Conservation (phyloP, 1,140 invertebrate genomes). For the Littorina saxatilis region DNA sequence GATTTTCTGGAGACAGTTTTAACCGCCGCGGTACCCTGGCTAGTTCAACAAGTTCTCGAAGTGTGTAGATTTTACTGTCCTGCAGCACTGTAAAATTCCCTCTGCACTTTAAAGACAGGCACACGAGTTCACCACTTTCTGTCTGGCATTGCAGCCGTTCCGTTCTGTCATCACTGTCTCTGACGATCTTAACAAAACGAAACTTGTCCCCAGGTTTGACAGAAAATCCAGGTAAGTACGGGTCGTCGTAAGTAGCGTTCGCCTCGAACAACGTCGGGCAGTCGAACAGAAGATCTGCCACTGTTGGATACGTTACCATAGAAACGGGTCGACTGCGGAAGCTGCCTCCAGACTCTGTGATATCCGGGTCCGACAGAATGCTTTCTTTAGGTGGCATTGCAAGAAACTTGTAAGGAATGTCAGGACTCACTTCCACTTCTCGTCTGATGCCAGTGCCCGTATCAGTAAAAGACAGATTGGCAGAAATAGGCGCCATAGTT, state of each 20-base stretch:
- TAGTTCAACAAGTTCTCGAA: slow-evolving; percentile 44
- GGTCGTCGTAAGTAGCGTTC: slow-evolving; percentile 47
- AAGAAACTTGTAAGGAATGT: slow-evolving; percentile 37
- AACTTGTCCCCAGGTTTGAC: slow-evolving; percentile 48
- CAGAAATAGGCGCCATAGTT: neutral
- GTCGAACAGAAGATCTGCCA: slow-evolving; percentile 48
- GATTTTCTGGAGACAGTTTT: slow-evolving; percentile 27
- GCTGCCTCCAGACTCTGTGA: too few species aligned
- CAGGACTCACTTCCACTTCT: slow-evolving; percentile 31
- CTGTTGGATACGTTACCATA: slow-evolving; percentile 43
- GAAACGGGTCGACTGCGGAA: slow-evolving; percentile 16
- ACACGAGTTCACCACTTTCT: slow-evolving; percentile 35
- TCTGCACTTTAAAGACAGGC: slow-evolving; percentile 35
- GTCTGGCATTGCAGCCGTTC: slow-evolving; percentile 41
- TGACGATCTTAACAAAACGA: slow-evolving; percentile 37
- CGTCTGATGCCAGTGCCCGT: neutral
- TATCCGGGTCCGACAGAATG: neutral
- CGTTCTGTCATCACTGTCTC: slow-evolving; percentile 22
- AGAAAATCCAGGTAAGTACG: slow-evolving; percentile 50
- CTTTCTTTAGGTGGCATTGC: slow-evolving; percentile 44
- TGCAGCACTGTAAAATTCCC: slow-evolving; percentile 41
- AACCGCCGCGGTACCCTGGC: slow-evolving; percentile 47
- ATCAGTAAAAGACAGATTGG: slow-evolving; percentile 33
- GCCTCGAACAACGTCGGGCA: slow-evolving; percentile 53
- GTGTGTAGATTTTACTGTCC: slow-evolving; percentile 41